phyloP scores from a whole-genome alignment of 2,113 vertebrate species.

The Gallinago media region DNA sequence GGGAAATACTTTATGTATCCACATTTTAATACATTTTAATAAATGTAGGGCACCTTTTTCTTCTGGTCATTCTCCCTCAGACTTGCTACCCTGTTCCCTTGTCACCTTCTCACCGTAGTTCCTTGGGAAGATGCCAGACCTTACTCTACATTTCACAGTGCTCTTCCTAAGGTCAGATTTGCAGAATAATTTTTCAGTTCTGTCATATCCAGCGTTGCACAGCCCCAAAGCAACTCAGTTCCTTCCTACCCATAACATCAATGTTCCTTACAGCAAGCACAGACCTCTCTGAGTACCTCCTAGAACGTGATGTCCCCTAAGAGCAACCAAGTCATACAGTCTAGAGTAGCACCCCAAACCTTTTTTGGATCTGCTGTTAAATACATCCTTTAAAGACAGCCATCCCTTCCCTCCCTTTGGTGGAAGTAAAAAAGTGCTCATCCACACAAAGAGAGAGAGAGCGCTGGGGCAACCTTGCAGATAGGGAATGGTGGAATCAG shows the following conservation, averaged over 20 bases:
- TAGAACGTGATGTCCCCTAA: neutral
- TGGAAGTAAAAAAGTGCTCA: neutral
- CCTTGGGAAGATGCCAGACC: neutral
- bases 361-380: neutral
- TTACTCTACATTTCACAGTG: neutral
- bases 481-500: neutral
- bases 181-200: neutral
- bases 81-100: neutral
- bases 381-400: neutral
- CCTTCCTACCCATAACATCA: neutral
- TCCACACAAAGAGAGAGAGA: neutral
- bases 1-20: neutral
- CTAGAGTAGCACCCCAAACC: neutral
- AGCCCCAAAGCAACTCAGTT: neutral
- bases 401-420: accelerated
- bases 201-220: neutral
- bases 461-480: neutral
- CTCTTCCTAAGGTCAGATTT: neutral
- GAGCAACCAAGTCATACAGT: neutral
- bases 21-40: neutral
- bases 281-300: neutral
- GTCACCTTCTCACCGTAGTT: neutral
- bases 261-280: neutral
- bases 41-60: neutral
- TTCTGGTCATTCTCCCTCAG: neutral